Evolutionary conservation across 2,888 invertebrate genomes (phyloP).

Genomic region (Amphipoea lucens): DNA sequence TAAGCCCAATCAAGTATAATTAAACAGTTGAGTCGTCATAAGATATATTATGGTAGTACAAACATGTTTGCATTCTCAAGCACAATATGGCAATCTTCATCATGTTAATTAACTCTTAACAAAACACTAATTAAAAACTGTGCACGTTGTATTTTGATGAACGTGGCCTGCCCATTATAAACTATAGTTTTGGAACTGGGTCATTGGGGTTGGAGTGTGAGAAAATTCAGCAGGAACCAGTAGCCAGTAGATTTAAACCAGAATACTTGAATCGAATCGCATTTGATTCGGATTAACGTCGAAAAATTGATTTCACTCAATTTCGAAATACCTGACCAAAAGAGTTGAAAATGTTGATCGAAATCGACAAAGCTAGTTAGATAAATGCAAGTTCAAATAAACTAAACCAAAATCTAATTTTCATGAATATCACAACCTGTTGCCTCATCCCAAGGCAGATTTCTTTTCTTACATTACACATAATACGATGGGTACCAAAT

Average conservation of each 20-base stretch:
- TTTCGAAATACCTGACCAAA: neutral
- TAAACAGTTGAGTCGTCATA: constrained; percentile 15
- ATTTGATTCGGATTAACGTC: neutral
- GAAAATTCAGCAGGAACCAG: neutral
- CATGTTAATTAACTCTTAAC: constrained; percentile 45
- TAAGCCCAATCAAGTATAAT: constrained; percentile 30
- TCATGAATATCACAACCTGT: neutral
- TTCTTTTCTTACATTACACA: neutral
- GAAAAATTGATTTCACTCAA: constrained; percentile 9
- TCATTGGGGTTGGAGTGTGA: neutral
- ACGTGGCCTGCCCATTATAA: neutral
- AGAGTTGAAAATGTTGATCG: neutral
- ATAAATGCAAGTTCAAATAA: neutral
- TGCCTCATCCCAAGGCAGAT: neutral
- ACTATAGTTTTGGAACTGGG: neutral
- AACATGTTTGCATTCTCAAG: constrained; percentile 24
- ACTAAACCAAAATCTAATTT: neutral
- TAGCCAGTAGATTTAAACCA: neutral
- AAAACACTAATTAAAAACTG: constrained; percentile 31
- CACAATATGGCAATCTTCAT: constrained; percentile 41
- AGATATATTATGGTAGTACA: neutral
- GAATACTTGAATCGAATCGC: neutral
- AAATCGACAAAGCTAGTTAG: neutral
- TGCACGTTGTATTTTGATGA: constrained; percentile 14
- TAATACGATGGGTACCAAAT: neutral